phyloP scores from a whole-genome alignment of 2,113 vertebrate genomes.

The Girardinichthys multiradiatus region DNA sequence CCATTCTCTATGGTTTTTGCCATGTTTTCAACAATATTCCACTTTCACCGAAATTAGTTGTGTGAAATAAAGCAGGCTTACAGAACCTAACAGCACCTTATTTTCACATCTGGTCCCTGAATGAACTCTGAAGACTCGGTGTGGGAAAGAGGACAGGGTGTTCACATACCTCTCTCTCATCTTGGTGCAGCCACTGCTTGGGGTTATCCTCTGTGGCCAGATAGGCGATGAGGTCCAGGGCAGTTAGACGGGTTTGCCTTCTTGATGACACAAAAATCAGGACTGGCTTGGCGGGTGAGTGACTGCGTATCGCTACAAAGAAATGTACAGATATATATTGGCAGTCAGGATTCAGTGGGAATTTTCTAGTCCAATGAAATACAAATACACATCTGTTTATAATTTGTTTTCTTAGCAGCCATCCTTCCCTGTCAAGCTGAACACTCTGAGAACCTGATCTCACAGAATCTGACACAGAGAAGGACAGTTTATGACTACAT shows the following conservation, averaged over 20 bases:
- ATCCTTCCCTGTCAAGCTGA: too few relatives aligned
- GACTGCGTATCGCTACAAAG: slow-evolving; percentile 90
- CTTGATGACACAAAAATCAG: slow-evolving; percentile 98
- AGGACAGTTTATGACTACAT: neutral
- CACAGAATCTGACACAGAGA: neutral
- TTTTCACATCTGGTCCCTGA: too few relatives aligned
- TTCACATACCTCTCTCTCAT: slow-evolving; percentile 90
- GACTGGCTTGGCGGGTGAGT: slow-evolving; percentile 96
- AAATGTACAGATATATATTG: neutral
- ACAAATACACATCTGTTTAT: neutral
- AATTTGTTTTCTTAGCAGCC: neutral
- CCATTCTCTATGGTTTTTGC: too few relatives aligned
- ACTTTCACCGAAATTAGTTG: too few relatives aligned
- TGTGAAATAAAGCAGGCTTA: too few relatives aligned
- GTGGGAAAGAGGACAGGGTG: neutral
- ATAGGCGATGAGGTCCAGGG: slow-evolving; percentile 95
- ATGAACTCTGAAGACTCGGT: neutral
- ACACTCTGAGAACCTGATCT: neutral
- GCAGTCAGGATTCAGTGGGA: neutral
- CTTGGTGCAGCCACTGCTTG: slow-evolving; percentile 99
- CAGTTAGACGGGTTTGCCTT: slow-evolving; percentile 95
- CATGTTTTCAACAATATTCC: too few relatives aligned
- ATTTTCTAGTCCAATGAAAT: neutral
- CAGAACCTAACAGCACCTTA: too few relatives aligned
- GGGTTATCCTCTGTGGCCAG: slow-evolving; percentile 96